Conservation (phyloP, 2,797 vertebrate genomes). For the Sebastes minor region DNA sequence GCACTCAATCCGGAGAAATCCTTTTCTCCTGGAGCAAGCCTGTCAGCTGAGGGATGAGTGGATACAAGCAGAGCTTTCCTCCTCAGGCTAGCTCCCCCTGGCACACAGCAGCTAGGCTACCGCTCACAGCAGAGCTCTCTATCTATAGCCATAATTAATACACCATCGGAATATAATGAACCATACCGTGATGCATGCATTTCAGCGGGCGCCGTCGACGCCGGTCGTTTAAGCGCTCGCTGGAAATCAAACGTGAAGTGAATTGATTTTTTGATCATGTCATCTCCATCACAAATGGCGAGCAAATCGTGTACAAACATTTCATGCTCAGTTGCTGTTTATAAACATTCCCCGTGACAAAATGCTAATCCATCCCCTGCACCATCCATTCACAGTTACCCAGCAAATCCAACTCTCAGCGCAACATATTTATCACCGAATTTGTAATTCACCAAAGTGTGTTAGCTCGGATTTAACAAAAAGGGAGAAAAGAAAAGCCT, state of each 20-base stretch:
- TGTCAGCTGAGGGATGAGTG: conserved; percentile 75
- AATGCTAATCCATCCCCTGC: conserved; percentile 10
- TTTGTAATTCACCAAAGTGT: conserved; percentile 74
- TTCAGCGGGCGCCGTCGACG: conserved; percentile 62
- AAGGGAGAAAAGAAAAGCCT: conserved; percentile 64
- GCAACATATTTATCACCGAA: conserved; percentile 73
- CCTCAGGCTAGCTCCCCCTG: conserved; percentile 78
- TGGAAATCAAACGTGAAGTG: conserved; percentile 75
- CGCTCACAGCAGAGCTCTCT: conserved; percentile 73
- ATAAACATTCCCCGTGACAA: conserved; percentile 65
- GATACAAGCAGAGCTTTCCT: conserved; percentile 80
- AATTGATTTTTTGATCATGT: conserved; percentile 79
- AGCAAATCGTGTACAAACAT: conserved; percentile 74
- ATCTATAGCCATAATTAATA: conserved; percentile 80
- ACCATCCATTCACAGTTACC: conserved; percentile 35
- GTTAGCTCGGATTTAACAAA: conserved; percentile 70
- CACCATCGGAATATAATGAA: conserved; percentile 77
- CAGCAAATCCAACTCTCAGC: conserved; percentile 43
- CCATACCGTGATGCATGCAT: conserved; percentile 75
- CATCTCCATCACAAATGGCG: conserved; percentile 76
- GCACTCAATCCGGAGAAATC: conserved; percentile 74
- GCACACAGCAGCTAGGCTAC: conserved; percentile 74
- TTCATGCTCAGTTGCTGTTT: conserved; percentile 75
- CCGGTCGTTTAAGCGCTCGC: conserved; percentile 67
- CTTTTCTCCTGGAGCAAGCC: conserved; percentile 79